Evolutionary conservation across 2,888 invertebrate species (phyloP), one percentile per base, ranked within the genome.

Genomic region (Ophion costatus): DNA sequence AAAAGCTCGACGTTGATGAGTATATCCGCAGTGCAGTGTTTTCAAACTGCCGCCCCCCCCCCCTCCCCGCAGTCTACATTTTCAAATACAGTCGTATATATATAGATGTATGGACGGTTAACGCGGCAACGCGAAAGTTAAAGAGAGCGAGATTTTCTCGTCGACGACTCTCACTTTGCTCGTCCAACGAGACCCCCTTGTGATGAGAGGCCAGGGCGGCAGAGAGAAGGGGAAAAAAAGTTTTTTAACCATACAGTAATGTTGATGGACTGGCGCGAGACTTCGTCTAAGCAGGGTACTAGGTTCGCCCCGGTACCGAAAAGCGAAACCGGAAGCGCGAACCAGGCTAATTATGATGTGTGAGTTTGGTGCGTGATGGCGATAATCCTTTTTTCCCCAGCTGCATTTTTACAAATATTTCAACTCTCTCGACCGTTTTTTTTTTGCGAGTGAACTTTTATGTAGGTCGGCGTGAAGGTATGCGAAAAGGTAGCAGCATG

Each of bases 11-110:
- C 63, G 71, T 59, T 42, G 64, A 22, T 51, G 45, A 51, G 63
- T 51, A 59, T 74, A 84, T 84, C 84, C 81, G 84, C 80, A 81
- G 67, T 84, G 84, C 84, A 81, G 84, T 74, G 77, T 80, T 79
- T 71, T 81, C 45, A 67, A 81, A 63, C 67, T 71, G 59, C 76
- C 61, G 56, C 77, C 67, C 74, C 63, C 76, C 22, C 22, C 51
- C n/a, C 45, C 22, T 22, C 22, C n/a, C n/a, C n/a, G n/a, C n/a
- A 9, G 14, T 42, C 5, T 17, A 42, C 20, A 69, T 20, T 11
- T 29, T 63, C n/a, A 42, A 42, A 24, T 29, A 64, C n/a, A 33
- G 14, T 14, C 64, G 14, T 76, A 17, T 42, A 33, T 69, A 10
- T 33, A 42, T 42, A 14, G 20, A 29, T 69, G 0, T 14, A 59